A percentile compares a stretch with the other conserved stretches of the same genome.
phyloP scores from a whole-genome alignment of 2,888 invertebrate species.

The Leptopterna dolabrata region DNA sequence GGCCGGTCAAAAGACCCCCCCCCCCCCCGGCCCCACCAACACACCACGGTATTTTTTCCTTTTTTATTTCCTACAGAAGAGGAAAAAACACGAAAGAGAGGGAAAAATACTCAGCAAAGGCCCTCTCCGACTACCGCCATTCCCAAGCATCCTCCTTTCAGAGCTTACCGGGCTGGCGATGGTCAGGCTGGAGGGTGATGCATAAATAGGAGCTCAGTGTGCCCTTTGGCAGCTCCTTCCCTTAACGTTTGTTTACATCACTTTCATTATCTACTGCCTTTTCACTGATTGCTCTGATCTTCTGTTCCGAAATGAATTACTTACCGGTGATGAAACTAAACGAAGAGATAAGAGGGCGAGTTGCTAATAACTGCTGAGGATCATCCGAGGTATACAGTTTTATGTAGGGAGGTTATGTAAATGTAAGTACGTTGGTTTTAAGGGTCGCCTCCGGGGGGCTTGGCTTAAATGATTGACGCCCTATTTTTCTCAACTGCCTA shows the following conservation, averaged over 20 bases:
- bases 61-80: neutral
- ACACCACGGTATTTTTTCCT: neutral
- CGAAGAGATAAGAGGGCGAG: neutral
- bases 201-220: neutral
- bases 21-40: neutral
- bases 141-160: neutral
- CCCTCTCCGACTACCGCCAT: neutral
- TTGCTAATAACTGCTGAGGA: neutral
- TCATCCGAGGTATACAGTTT: too few relatives aligned
- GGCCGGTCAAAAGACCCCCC: slow-evolving; percentile 35
- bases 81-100: neutral
- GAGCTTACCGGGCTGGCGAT: neutral
- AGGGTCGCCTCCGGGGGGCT: too few relatives aligned
- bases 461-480: too few relatives aligned
- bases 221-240: neutral
- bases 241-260: neutral
- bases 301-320: neutral
- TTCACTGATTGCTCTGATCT: neutral
- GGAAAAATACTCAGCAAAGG: neutral
- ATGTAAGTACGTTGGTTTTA: too few relatives aligned
- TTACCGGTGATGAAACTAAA: neutral
- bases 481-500: too few relatives aligned
- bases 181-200: neutral
- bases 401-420: too few relatives aligned
- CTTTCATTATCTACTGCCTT: neutral